Evolutionary conservation across 1,140 invertebrate species (phyloP).

Genomic region (Halesus radiatus): DNA sequence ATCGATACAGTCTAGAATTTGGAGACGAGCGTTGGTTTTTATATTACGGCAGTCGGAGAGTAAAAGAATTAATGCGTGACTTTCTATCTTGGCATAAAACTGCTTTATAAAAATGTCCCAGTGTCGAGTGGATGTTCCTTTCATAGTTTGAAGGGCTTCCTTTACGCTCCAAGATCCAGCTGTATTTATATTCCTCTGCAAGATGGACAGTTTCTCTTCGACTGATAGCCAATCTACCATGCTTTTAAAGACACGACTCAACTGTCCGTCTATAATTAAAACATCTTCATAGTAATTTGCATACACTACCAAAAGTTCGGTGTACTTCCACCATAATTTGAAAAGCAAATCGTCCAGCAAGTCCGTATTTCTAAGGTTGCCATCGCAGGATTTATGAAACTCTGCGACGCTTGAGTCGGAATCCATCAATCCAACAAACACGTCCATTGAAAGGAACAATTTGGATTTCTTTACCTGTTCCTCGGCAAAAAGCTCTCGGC

Average conservation of each 20-base stretch:
- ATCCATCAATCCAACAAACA: conserved; percentile 18
- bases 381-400: background rate
- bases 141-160: background rate
- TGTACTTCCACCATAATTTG: conserved; percentile 18
- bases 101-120: conserved; percentile 5
- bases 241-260: background rate
- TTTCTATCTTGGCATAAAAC: background rate
- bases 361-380: background rate
- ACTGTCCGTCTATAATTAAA: background rate
- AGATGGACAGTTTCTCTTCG: background rate
- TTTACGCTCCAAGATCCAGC: background rate
- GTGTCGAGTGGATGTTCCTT: background rate
- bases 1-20: background rate
- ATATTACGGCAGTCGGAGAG: background rate
- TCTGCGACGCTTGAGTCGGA: background rate
- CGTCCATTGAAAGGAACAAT: background rate
- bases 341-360: conserved; percentile 12
- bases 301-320: background rate
- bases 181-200: conserved; percentile 2
- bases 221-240: background rate
- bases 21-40: too few relatives aligned
- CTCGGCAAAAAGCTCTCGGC: background rate
- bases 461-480: conserved; percentile 1
- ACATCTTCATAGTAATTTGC: background rate
- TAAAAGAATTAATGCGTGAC: background rate